phyloP scores from a whole-genome alignment of 2,888 invertebrate species.

The Latrodectus elegans region DNA sequence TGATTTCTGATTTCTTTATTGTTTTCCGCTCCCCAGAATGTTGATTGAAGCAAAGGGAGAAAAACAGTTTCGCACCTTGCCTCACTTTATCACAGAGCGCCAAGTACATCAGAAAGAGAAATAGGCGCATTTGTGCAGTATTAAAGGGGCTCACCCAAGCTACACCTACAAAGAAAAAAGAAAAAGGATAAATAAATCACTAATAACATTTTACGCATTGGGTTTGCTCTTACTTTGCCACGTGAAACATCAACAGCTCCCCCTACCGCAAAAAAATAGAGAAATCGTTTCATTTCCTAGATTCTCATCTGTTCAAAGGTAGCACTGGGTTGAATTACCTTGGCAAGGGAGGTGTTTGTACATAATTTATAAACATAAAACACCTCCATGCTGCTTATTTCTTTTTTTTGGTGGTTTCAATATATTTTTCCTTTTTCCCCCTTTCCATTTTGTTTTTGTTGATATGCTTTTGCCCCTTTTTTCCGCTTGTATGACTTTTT shows the following conservation, averaged over 20 bases:
- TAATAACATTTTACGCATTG: slow-evolving; percentile 67
- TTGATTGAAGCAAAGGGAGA: not conserved
- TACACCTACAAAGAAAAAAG: slow-evolving; percentile 29
- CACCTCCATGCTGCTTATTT: slow-evolving; percentile 63
- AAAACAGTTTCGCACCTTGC: not conserved
- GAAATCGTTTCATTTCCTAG: slow-evolving; percentile 61
- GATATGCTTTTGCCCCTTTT: slow-evolving; percentile 16
- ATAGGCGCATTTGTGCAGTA: slow-evolving; percentile 65
- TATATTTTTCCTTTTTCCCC: slow-evolving; percentile 34
- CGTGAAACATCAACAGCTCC: slow-evolving; percentile 59
- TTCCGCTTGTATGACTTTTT: slow-evolving; percentile 29
- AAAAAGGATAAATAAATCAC: slow-evolving; percentile 65
- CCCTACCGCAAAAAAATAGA: slow-evolving; percentile 10
- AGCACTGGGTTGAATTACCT: slow-evolving; percentile 53
- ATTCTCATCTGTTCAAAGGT: slow-evolving; percentile 20
- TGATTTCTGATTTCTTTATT: not conserved
- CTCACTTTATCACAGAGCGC: slow-evolving; percentile 42
- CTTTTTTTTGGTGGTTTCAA: slow-evolving; percentile 51
- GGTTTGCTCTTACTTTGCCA: slow-evolving; percentile 44
- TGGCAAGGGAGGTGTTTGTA: slow-evolving; percentile 52
- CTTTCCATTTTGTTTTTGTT: slow-evolving; percentile 13
- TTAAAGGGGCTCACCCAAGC: slow-evolving; percentile 59
- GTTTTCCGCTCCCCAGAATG: not conserved
- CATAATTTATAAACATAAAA: slow-evolving; percentile 69
- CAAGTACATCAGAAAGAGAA: slow-evolving; percentile 56